Percentiles rank a stretch among this genome's conserved stretches.
phyloP scores from a whole-genome alignment of 2,797 vertebrate genomes.

The Graptemys geographica region DNA sequence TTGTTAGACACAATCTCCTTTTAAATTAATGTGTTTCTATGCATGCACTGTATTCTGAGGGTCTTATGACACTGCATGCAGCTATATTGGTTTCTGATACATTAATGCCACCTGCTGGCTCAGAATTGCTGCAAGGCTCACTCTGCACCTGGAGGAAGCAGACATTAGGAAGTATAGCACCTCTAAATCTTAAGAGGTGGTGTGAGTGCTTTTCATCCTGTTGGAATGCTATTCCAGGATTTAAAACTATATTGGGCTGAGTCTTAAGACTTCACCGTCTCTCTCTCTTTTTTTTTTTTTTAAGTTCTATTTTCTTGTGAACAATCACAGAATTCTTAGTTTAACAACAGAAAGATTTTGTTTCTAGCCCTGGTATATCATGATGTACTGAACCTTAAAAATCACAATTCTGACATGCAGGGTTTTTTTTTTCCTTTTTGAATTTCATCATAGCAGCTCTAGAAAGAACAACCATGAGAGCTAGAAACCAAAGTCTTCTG shows the following conservation, averaged over 20 bases:
- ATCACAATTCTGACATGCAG: not conserved
- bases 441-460: not conserved
- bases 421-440: not conserved
- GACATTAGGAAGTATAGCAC: not conserved
- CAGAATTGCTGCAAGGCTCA: not conserved
- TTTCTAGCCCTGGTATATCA: not conserved
- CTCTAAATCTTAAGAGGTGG: not conserved
- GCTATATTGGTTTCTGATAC: not conserved
- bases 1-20: not conserved
- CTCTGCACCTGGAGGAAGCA: slow-evolving; percentile 39
- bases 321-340: not conserved
- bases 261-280: not conserved
- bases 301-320: slow-evolving; percentile 1
- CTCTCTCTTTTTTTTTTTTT: not conserved
- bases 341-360: not conserved
- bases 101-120: slow-evolving; percentile 38
- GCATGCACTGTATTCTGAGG: not conserved
- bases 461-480: not conserved
- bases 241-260: not conserved
- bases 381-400: not conserved
- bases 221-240: not conserved
- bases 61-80: not conserved
- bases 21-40: not conserved
- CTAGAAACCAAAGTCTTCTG: not conserved
- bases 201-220: not conserved